These are phyloP conservation scores for Dromas ardeola DNA, from an alignment of 2,113 vertebrate species.

Conservation along the genomic window DNA sequence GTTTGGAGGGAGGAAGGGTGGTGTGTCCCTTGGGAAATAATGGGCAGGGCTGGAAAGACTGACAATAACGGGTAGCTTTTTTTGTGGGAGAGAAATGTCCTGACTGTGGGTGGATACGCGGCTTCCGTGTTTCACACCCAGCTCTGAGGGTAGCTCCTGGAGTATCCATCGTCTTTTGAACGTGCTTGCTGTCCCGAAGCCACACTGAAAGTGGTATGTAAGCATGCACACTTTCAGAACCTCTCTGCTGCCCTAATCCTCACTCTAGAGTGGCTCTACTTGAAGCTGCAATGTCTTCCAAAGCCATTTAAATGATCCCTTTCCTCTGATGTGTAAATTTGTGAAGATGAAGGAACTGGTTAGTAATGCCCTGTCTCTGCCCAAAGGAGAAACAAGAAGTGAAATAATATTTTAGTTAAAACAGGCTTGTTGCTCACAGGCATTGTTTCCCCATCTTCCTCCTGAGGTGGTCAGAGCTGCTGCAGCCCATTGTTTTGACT, in stretches of 20 bases:
- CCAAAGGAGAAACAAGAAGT: neutral
- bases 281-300: neutral
- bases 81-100: neutral
- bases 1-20: neutral
- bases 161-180: neutral
- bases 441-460: neutral
- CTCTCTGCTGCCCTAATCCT: neutral
- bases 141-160: neutral
- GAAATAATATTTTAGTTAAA: neutral
- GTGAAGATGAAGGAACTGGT: neutral
- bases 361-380: neutral
- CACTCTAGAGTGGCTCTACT: neutral
- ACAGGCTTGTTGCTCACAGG: neutral
- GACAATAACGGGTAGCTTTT: neutral
- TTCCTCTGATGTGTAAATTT: neutral
- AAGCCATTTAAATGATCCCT: neutral
- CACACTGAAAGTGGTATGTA: neutral
- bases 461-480: neutral
- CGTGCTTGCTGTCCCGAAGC: neutral
- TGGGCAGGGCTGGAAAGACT: neutral
- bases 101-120: neutral
- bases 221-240: fast-evolving
- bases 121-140: neutral
- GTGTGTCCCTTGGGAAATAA: neutral
- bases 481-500: neutral